phyloP scores from a whole-genome alignment of 1,140 invertebrate species.

The Drosophila carrolli region DNA sequence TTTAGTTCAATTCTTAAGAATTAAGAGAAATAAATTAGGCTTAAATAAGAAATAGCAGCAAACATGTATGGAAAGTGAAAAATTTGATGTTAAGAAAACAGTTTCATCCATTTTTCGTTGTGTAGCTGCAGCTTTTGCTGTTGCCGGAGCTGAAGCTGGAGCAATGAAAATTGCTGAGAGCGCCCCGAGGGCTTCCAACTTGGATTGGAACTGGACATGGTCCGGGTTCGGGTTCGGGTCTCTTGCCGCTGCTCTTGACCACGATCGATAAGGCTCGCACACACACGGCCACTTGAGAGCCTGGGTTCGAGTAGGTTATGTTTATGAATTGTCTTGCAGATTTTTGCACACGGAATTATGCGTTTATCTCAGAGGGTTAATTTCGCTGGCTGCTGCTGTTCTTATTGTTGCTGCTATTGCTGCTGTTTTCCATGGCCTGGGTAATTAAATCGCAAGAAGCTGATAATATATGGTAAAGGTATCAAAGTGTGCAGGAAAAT shows the following conservation, averaged over 20 bases:
- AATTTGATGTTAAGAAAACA: no score
- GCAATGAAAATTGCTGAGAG: constrained; percentile 82
- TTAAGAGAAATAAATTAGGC: no score
- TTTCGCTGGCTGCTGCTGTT: constrained; percentile 37
- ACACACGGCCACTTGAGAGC: constrained; percentile 12
- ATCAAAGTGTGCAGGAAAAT: constrained; percentile 50
- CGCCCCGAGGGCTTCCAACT: constrained; percentile 76
- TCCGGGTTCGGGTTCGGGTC: constrained; percentile 52
- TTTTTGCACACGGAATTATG: constrained; percentile 70
- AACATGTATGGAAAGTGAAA: no score
- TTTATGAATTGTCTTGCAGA: constrained; percentile 74
- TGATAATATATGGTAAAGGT: constrained; percentile 63
- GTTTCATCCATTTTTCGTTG: background rate
- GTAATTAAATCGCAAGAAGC: constrained; percentile 78
- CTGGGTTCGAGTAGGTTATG: constrained; percentile 48
- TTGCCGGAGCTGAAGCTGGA: constrained; percentile 31
- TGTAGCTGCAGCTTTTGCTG: constrained; percentile 13
- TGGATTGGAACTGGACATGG: constrained; percentile 67
- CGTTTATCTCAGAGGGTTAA: constrained; percentile 76
- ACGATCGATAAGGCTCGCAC: constrained; percentile 74
- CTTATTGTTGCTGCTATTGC: constrained; percentile 24
- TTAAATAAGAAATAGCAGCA: no score
- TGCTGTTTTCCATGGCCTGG: constrained; percentile 64
- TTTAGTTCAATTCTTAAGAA: no score
- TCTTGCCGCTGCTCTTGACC: constrained; percentile 69